Percentiles rank a stretch among this genome's conserved stretches.
These are phyloP conservation scores for Neoascia interrupta DNA, from an alignment of 2,888 invertebrate genomes.

Conservation along the genomic window DNA sequence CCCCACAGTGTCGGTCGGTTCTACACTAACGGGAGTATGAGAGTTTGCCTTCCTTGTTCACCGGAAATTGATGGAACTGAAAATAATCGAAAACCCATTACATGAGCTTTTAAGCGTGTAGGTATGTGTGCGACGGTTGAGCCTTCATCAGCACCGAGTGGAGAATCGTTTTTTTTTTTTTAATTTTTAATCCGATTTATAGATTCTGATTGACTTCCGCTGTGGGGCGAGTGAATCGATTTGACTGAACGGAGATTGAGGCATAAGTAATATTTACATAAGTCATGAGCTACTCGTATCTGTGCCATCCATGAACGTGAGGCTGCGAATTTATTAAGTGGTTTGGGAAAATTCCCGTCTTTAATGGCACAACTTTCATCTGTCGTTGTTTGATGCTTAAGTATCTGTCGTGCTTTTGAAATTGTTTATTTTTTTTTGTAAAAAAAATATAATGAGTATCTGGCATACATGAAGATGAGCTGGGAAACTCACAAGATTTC, in stretches of 20 bases:
- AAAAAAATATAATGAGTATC: no score
- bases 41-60: no score
- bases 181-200: conserved; percentile 56
- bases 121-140: no score
- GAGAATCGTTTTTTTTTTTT: conserved; percentile 21
- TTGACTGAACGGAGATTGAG: conserved; percentile 14
- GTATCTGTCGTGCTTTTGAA: background rate
- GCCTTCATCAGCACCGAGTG: background rate
- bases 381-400: background rate
- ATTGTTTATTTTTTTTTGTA: no score
- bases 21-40: conserved; percentile 39
- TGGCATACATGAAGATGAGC: no score
- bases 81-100: conserved; percentile 60
- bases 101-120: background rate
- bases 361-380: conserved; percentile 27
- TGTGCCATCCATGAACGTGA: conserved; percentile 11
- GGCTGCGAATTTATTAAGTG: conserved; percentile 29
- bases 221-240: conserved; percentile 15
- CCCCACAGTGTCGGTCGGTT: background rate
- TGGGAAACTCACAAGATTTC: no score
- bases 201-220: conserved; percentile 59
- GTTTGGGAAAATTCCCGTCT: conserved; percentile 25
- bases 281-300: conserved; percentile 34
- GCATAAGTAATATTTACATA: conserved; percentile 42
- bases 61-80: conserved; percentile 64